These are phyloP conservation scores for Hedya salicella DNA, from an alignment of 2,888 invertebrate genomes.

Conservation along the genomic window DNA sequence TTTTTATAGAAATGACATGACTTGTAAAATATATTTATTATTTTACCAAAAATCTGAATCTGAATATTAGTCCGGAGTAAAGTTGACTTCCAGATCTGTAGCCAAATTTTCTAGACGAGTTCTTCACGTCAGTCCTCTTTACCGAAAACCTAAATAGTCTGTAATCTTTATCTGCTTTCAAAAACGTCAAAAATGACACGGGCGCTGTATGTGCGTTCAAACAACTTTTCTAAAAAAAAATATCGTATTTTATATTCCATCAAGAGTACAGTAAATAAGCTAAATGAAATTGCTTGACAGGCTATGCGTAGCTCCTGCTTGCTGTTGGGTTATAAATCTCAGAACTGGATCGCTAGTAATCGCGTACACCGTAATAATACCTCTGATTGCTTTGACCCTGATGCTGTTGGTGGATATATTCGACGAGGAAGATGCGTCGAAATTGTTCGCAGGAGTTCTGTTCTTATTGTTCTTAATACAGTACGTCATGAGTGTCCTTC, in stretches of 20 bases:
- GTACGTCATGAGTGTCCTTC: conserved; percentile 3
- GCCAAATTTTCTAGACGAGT: too few species aligned
- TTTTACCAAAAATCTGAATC: too few species aligned
- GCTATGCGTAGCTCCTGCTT: conserved; percentile 41
- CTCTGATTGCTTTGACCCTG: conserved; percentile 20
- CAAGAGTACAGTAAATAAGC: conserved; percentile 47
- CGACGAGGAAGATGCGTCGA: conserved; percentile 13
- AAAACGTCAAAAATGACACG: conserved; percentile 18
- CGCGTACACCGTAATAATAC: conserved; percentile 38
- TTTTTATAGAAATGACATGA: too few species aligned
- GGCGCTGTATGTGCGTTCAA: not conserved
- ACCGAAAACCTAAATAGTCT: not conserved
- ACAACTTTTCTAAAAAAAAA: not conserved
- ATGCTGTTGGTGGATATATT: not conserved
- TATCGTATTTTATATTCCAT: not conserved
- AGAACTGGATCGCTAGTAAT: conserved; percentile 41
- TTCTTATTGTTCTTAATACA: not conserved
- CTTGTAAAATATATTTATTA: too few species aligned
- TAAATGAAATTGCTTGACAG: conserved; percentile 44
- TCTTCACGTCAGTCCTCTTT: not conserved
- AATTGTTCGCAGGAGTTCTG: not conserved
- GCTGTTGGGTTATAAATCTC: conserved; percentile 44
- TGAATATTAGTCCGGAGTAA: too few species aligned
- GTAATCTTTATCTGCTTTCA: not conserved
- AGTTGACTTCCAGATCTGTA: too few species aligned